A percentile compares a stretch with the other conserved stretches of the same genome.
Conservation (phyloP, 2,888 invertebrate species). For the Psococerastis gibbosa region DNA sequence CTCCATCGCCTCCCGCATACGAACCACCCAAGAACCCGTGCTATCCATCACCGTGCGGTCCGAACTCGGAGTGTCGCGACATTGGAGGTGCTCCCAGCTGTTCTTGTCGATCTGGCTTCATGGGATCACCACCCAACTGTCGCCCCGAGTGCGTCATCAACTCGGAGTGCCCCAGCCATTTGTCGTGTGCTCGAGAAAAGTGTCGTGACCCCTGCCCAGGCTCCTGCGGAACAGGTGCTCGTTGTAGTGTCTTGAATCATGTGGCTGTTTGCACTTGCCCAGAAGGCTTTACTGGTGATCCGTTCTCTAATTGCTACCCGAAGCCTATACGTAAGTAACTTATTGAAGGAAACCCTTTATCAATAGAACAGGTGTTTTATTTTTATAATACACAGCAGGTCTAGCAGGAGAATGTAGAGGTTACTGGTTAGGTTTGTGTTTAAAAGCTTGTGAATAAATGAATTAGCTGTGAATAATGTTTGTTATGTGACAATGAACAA, state of each 20-base stretch:
- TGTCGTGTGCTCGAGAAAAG: slow-evolving; percentile 51
- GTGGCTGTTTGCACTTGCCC: slow-evolving; percentile 58
- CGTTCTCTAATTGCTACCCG: slow-evolving; percentile 45
- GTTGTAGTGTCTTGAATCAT: slow-evolving; percentile 55
- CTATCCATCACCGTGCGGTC: slow-evolving; percentile 40
- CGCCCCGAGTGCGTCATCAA: slow-evolving; percentile 53
- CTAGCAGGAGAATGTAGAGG: too few relatives aligned
- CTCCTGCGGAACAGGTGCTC: slow-evolving; percentile 50
- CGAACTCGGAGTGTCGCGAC: slow-evolving; percentile 50
- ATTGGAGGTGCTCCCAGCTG: slow-evolving; percentile 43
- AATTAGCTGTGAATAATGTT: too few relatives aligned
- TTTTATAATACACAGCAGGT: slow-evolving; percentile 3
- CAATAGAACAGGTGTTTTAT: background rate
- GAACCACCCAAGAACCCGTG: slow-evolving; percentile 12
- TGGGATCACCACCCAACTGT: slow-evolving; percentile 53
- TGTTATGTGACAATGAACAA: too few relatives aligned
- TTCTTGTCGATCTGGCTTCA: slow-evolving; percentile 41
- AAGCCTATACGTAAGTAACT: slow-evolving; percentile 34
- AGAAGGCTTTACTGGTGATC: slow-evolving; percentile 53
- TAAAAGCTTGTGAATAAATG: too few relatives aligned
- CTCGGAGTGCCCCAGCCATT: slow-evolving; percentile 49
- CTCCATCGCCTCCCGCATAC: slow-evolving; percentile 1
- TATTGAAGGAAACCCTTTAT: background rate
- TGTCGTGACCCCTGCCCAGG: slow-evolving; percentile 61
- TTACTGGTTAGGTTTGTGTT: too few relatives aligned